Base-by-base conservation (phyloP, 1,140 invertebrate genomes). In the Eueides isabella region DNA sequence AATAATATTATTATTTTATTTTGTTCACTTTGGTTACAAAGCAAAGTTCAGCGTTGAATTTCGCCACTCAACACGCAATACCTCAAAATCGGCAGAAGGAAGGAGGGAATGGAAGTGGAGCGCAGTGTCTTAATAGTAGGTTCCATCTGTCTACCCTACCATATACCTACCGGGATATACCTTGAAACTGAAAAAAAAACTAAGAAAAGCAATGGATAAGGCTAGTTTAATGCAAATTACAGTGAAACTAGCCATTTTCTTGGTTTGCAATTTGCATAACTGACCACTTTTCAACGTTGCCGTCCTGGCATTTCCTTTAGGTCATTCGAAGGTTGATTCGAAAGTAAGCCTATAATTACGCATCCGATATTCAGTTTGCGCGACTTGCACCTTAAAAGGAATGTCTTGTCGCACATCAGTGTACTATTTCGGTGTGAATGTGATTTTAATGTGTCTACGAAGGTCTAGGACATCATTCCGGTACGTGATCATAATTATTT, bases 281-380 rank as follows among this genome's bases (percentile, higher is more conserved):
- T 16, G 67, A 11, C 72, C 67, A 64, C 72, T 35, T 74, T 48
- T 69, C 61, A 71, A 71, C 61, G 68, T 70, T 19, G 61, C 61
- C 35, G 31, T 41, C 30, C 72, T 48, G 72, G 35, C 67, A 65
- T 74, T 74, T 74, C 72, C 72, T 70, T 68, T 70, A 63, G 72
- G 72, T 70, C 67, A 63, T 29, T 4, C 28, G 61, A 74, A 74
- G 72, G 66, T 74, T 64, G 66, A 48, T 69, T 74, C 72, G 72
- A 74, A 74, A 74, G 72, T 74, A 70, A 64, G 72, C 30, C 61
- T 38, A 30, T 74, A 74, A 74, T 74, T 62, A 61, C 38, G 26
- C 29, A 74, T 69, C 61, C 28, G 23, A 61, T 66, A 74, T 74
- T 74, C 72, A 74, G 72, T 65, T 69, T 68, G 61, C n/a, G 67